Evolutionary conservation across 2,113 vertebrate genomes (phyloP).

Genomic region (Chloroceryle aenea): DNA sequence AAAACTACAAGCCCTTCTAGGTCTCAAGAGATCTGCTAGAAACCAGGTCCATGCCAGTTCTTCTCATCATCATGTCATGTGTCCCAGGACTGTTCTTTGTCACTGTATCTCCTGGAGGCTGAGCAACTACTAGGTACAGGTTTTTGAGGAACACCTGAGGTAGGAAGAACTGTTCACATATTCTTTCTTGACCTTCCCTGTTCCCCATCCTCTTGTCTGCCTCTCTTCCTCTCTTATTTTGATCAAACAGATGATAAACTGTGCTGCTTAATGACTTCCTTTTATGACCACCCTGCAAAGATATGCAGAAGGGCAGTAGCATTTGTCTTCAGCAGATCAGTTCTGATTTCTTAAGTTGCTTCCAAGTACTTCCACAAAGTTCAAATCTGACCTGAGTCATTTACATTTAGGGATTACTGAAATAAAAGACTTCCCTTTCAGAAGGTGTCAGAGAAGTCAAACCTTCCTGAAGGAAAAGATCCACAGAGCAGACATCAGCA

Average conservation of each 20-base stretch:
- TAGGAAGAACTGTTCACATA: not conserved
- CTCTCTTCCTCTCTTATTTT: not conserved
- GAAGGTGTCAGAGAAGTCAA: not conserved
- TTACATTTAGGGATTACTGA: not conserved
- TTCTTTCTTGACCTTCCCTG: not conserved
- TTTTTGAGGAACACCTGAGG: not conserved
- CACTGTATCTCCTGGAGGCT: not conserved
- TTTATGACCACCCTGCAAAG: not conserved
- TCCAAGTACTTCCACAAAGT: not conserved
- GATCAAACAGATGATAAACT: not conserved
- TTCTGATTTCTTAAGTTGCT: not conserved
- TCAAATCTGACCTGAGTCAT: not conserved
- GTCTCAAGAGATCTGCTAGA: not conserved
- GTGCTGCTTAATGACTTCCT: not conserved
- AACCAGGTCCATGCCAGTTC: not conserved
- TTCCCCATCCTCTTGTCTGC: not conserved
- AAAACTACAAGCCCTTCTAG: not conserved
- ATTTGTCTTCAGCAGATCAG: not conserved
- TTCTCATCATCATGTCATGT: not conserved
- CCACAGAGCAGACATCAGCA: not conserved
- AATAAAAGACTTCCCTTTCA: not conserved
- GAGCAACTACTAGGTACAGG: accelerated
- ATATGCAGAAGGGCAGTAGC: not conserved
- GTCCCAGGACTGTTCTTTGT: accelerated
- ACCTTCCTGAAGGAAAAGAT: not conserved